Base-by-base conservation (phyloP, 2,888 invertebrate species). In the Pristionchus arcanus region DNA sequence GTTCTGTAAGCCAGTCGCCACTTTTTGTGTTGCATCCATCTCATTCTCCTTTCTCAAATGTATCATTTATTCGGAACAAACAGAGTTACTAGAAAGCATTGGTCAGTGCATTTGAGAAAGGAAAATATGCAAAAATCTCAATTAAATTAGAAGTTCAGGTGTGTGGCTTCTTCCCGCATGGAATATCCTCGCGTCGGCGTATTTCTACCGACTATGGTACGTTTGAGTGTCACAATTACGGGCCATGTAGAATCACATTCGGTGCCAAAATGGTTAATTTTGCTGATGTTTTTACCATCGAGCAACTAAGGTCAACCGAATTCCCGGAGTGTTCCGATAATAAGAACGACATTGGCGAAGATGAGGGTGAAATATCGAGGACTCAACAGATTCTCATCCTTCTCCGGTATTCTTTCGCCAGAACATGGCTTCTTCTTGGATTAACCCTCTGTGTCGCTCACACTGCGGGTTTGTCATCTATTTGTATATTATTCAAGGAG, bases 1-100 rank as follows among this genome's bases (percentile, higher is more conserved):
- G 81, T 15, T 81, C 81, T 28, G 53, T n/a, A 53, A 81, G 49
- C 81, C 81, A 25, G 28, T 49, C 28, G 49, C 49, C 11, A 53
- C 28, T n/a, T 53, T 81, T 28, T 81, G n/a, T 53, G 81, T 81
- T 53, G 42, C 49, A 42, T 53, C n/a, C n/a, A 3, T 81, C 16
- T 81, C 81, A 7, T 81, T 81, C 81, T 42, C 81, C 1, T 81
- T 81, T 16, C 81, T 81, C 28, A 81, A 81, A 28, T 49, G 42
- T 81, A 49, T 81, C 28, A 13, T 81, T 9, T 81, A 49, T n/a
- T 81, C 49, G 11, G 77, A 77, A 25, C 77, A 77, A 15, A 37
- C 16, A 25, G 77, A 42, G 15, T 42, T 77, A 49, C 3, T 25
- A 5, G 77, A 77, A 15, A 25, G 49, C n/a, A 15, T n/a, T 77